Percentiles rank a stretch among this genome's conserved stretches.
Conservation (phyloP, 2,888 invertebrate species). For the Augochlorella aurata region DNA sequence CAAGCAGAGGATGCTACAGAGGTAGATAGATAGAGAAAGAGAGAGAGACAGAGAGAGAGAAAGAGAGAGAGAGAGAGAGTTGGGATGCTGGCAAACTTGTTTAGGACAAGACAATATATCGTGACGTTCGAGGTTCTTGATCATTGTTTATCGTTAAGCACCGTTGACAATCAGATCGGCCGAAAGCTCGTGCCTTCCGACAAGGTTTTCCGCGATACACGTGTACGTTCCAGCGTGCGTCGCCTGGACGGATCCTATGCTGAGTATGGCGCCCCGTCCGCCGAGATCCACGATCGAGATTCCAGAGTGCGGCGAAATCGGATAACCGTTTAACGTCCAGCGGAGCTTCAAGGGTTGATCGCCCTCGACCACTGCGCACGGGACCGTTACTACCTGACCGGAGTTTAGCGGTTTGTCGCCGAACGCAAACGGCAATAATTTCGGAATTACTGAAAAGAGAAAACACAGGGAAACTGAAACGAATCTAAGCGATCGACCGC, state of each 20-base stretch:
- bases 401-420: conserved; percentile 85
- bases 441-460: conserved; percentile 79
- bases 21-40: no score
- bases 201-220: conserved; percentile 84
- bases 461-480: conserved; percentile 38
- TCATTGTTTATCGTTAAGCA: conserved; percentile 66
- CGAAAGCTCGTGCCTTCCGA: conserved; percentile 83
- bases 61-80: conserved; percentile 9
- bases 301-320: conserved; percentile 81
- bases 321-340: conserved; percentile 84
- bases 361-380: conserved; percentile 85
- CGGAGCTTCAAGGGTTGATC: conserved; percentile 86
- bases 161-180: conserved; percentile 84
- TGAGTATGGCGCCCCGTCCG: conserved; percentile 86
- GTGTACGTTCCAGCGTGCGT: conserved; percentile 85
- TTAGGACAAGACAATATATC: conserved; percentile 56
- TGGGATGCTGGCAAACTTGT: conserved; percentile 16
- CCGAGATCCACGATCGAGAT: conserved; percentile 85
- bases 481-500: neutral
- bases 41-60: no score
- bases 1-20: conserved; percentile 41
- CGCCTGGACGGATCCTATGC: conserved; percentile 84
- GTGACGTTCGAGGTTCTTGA: conserved; percentile 47
- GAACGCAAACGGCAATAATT: conserved; percentile 83
- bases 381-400: conserved; percentile 85